Percentiles rank a stretch among this genome's conserved stretches.
Evolutionary conservation across 2,888 invertebrate genomes (phyloP).

Genomic region (Hybos culiciformis): DNA sequence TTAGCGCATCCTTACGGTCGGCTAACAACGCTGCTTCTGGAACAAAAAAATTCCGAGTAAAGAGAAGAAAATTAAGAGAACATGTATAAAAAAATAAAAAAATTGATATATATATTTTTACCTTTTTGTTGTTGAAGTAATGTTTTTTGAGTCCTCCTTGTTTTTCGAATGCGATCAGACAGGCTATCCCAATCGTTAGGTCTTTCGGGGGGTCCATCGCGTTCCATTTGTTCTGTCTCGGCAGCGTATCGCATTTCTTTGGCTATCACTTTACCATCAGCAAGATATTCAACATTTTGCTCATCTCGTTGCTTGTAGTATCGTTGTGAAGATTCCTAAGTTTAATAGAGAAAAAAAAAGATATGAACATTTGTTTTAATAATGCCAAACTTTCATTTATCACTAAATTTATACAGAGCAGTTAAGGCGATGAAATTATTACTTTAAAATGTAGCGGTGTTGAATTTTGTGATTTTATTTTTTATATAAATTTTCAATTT

Average conservation of each 20-base stretch:
- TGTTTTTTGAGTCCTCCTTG: constrained; percentile 39
- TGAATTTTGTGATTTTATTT: too few species aligned
- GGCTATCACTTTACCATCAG: constrained; percentile 65
- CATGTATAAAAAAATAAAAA: constrained; percentile 8
- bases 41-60: constrained; percentile 9
- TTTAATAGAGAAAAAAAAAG: background rate
- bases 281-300: constrained; percentile 69
- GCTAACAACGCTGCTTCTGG: constrained; percentile 34
- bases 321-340: constrained; percentile 43
- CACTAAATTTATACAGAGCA: background rate
- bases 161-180: constrained; percentile 58
- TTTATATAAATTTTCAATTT: too few species aligned
- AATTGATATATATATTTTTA: constrained; percentile 19
- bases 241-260: constrained; percentile 71
- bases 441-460: too few species aligned
- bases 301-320: constrained; percentile 64
- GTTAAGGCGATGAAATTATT: too few species aligned
- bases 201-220: constrained; percentile 51
- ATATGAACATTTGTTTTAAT: background rate
- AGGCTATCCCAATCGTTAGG: constrained; percentile 62
- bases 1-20: constrained; percentile 67
- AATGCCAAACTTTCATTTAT: background rate
- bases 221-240: constrained; percentile 68
- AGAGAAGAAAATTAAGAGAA: constrained; percentile 4
- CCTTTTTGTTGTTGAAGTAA: constrained; percentile 40